Evolutionary conservation across 2,113 vertebrate genomes (phyloP).

Genomic region (Tylochromis polylepis): DNA sequence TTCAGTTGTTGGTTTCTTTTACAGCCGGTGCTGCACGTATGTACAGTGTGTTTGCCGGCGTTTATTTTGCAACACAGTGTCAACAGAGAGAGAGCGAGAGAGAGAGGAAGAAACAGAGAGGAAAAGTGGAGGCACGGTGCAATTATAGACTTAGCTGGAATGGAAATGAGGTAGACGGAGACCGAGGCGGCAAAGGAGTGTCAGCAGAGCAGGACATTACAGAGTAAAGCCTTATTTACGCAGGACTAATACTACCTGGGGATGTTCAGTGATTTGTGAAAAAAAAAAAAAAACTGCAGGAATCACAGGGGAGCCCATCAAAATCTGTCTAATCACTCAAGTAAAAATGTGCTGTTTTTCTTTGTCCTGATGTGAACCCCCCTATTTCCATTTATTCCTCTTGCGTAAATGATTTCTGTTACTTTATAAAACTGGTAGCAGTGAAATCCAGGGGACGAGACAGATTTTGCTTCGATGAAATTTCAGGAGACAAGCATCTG

Average conservation of each 20-base stretch:
- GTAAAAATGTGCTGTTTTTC: neutral
- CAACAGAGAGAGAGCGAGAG: conserved; percentile 29
- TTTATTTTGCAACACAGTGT: conserved; percentile 29
- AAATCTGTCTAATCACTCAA: neutral
- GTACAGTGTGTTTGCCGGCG: conserved; percentile 10
- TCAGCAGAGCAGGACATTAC: conserved; percentile 1
- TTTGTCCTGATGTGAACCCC: neutral
- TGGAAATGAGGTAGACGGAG: conserved; percentile 27
- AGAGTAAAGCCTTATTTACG: neutral
- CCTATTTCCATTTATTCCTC: neutral
- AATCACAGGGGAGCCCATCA: neutral
- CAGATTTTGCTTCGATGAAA: neutral
- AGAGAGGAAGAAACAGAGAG: neutral
- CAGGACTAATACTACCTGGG: conserved; percentile 11
- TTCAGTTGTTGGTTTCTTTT: conserved; percentile 55
- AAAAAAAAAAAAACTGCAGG: neutral
- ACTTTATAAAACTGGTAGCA: neutral
- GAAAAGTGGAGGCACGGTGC: neutral
- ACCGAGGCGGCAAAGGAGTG: conserved; percentile 5
- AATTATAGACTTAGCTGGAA: conserved; percentile 33
- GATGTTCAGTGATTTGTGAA: neutral
- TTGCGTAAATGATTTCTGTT: neutral
- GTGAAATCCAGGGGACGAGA: neutral
- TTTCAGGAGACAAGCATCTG: neutral
- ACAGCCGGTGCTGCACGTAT: neutral